A percentile compares a stretch with the other conserved stretches of the same genome.
phyloP scores from a whole-genome alignment of 1,140 invertebrate species.

The Bicyclus anynana region DNA sequence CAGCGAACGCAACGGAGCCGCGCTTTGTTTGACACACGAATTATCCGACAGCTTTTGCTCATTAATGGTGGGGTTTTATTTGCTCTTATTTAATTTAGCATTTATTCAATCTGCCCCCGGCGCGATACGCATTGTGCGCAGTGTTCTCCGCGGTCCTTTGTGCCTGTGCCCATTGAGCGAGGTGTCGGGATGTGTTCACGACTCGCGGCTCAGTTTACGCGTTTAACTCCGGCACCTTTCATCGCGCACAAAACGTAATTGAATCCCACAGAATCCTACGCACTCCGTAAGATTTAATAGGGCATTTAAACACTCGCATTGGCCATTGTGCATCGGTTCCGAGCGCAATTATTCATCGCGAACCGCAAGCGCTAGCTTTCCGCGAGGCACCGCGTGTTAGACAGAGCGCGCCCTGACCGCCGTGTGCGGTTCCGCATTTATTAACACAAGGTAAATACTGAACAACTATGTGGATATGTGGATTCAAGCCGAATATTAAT shows the following conservation, averaged over 20 bases:
- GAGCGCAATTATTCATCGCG: slow-evolving; percentile 69
- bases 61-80: slow-evolving; percentile 69
- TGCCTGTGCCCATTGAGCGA: slow-evolving; percentile 70
- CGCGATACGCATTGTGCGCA: slow-evolving; percentile 51
- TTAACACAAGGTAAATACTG: slow-evolving; percentile 38
- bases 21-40: slow-evolving; percentile 54
- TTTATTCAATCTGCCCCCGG: slow-evolving; percentile 72
- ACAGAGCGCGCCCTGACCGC: slow-evolving; percentile 42
- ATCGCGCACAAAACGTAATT: slow-evolving; percentile 75
- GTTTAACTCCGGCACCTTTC: slow-evolving; percentile 69
- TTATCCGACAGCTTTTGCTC: slow-evolving; percentile 60
- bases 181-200: slow-evolving; percentile 73
- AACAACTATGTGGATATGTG: slow-evolving; percentile 19
- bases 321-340: slow-evolving; percentile 70
- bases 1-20: slow-evolving; percentile 32
- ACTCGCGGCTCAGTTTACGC: slow-evolving; percentile 68
- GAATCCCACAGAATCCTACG: slow-evolving; percentile 75
- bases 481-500: slow-evolving; percentile 14
- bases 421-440: slow-evolving; percentile 41
- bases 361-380: slow-evolving; percentile 60
- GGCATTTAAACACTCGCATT: slow-evolving; percentile 76
- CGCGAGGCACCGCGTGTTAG: slow-evolving; percentile 51
- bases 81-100: slow-evolving; percentile 76
- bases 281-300: slow-evolving; percentile 74
- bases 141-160: slow-evolving; percentile 71